A percentile compares a stretch with the other conserved stretches of the same genome.
Conservation (phyloP, 1,140 invertebrate genomes). For the Hyposmocoma kahamanoa region DNA sequence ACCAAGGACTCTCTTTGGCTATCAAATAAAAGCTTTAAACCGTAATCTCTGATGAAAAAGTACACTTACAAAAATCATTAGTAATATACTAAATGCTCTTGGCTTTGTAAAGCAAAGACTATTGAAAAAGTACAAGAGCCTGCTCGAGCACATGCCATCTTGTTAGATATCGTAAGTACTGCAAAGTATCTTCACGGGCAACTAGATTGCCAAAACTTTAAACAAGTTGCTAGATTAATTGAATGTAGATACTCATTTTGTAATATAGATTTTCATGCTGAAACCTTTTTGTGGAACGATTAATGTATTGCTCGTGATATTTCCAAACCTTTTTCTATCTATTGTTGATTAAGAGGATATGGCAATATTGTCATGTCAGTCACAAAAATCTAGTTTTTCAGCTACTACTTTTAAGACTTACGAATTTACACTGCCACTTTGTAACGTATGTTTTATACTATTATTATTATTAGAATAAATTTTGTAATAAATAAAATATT, state of each 20-base stretch:
- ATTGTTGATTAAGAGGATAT: no score
- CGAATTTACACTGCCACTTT: conserved; percentile 56
- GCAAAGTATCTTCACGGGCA: no score
- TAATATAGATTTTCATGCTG: conserved; percentile 7
- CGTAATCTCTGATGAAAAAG: no score
- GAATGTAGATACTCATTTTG: conserved; percentile 59
- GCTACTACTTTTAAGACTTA: conserved; percentile 23
- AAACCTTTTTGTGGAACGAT: background rate
- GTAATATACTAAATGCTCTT: no score
- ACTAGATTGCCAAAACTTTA: conserved; percentile 45
- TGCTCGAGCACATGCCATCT: no score
- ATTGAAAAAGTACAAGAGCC: no score
- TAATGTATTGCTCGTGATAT: conserved; percentile 37
- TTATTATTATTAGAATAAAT: background rate
- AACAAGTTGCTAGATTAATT: conserved; percentile 42
- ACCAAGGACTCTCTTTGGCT: no score
- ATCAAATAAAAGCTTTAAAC: no score
- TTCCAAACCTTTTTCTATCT: conserved; percentile 1
- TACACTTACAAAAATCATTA: no score
- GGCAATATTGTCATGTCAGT: no score
- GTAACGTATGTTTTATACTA: conserved; percentile 5
- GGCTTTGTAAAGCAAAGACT: no score
- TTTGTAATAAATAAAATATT: conserved; percentile 3
- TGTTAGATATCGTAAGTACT: no score
- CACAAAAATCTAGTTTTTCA: conserved; percentile 16